These are phyloP conservation scores for Pogonus chalceus DNA, from an alignment of 1,140 invertebrate genomes.

Conservation along the genomic window DNA sequence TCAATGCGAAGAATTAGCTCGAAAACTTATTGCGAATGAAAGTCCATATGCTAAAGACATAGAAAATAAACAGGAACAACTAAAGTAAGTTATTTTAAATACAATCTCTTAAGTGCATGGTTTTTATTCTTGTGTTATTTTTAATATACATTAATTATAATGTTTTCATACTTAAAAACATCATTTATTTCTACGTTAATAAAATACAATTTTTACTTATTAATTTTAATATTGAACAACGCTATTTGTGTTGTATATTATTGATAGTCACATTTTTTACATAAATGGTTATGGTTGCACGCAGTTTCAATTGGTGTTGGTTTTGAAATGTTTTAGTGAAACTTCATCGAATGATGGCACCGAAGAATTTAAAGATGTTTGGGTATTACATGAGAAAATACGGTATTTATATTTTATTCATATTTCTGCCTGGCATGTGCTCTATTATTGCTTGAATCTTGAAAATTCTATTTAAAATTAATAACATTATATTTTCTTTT, in stretches of 20 bases:
- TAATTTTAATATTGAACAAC: too few species aligned
- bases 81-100: conserved; percentile 54
- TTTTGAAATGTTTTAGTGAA: conserved; percentile 31
- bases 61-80: conserved; percentile 73
- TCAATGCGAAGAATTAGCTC: conserved; percentile 84
- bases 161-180: too few species aligned
- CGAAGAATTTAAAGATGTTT: conserved; percentile 24
- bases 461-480: too few species aligned
- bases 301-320: conserved; percentile 21
- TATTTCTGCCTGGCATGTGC: too few species aligned
- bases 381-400: conserved; percentile 22
- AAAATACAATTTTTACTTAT: too few species aligned
- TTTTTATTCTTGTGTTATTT: conserved; percentile 10
- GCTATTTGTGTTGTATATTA: too few species aligned
- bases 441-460: too few species aligned
- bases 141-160: conserved; percentile 7
- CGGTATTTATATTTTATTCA: conserved; percentile 19
- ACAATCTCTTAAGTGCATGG: conserved; percentile 1
- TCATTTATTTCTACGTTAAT: not conserved
- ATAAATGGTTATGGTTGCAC: conserved; percentile 7
- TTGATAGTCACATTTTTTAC: not conserved
- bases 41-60: conserved; percentile 84
- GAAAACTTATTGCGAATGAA: conserved; percentile 78
- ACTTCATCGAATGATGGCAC: conserved; percentile 15
- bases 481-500: conserved; percentile 11